Conservation (phyloP, 64 coral and sea anemone species). For the Montipora sp. region DNA sequence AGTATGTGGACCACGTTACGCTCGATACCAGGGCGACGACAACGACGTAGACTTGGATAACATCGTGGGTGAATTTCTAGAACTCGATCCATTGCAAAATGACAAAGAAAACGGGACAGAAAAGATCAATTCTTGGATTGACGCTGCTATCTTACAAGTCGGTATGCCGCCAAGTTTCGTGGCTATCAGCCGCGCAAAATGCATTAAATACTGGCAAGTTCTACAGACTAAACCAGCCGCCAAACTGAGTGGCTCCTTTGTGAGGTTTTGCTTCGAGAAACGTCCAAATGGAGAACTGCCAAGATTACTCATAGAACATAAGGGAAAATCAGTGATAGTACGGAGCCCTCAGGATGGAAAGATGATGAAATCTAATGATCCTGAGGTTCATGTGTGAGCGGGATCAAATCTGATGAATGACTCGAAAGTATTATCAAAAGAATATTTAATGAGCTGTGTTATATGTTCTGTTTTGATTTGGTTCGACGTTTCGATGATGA, state of each 20-base stretch:
- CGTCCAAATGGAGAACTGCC: conserved; percentile 90
- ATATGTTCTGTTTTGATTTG: neutral
- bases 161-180: conserved; percentile 80
- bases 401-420: neutral
- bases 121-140: conserved; percentile 91
- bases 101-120: conserved; percentile 75
- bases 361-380: conserved; percentile 22
- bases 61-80: conserved; percentile 84
- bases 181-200: conserved; percentile 85
- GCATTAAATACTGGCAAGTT: conserved; percentile 95
- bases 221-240: conserved; percentile 82
- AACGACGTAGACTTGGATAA: conserved; percentile 83
- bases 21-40: conserved; percentile 80
- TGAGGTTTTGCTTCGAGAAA: conserved; percentile 88
- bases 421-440: conserved; percentile 31
- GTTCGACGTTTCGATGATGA: too few species aligned
- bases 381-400: conserved; percentile 59
- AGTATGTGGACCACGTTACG: conserved; percentile 70
- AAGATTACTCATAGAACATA: conserved; percentile 89
- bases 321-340: conserved; percentile 89
- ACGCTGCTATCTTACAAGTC: conserved; percentile 63
- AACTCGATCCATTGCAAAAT: conserved; percentile 88
- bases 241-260: conserved; percentile 89
- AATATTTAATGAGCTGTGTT: conserved; percentile 51
- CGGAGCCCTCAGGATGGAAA: conserved; percentile 58